phyloP scores from a whole-genome alignment of 1,140 invertebrate species.

The Temnothorax curvispinosus region DNA sequence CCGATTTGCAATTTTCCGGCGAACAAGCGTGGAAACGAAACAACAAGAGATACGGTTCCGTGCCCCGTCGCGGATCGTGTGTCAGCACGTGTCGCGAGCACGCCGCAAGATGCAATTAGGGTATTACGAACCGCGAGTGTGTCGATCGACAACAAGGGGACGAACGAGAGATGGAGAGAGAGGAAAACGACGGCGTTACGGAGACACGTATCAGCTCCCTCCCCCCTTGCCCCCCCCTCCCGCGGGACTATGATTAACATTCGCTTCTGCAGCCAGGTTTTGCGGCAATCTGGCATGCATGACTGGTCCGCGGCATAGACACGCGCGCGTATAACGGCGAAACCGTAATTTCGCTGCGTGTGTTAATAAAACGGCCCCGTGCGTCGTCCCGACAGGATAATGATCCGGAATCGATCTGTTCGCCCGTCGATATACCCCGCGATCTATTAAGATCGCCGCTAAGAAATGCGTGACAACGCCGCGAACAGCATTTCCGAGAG shows the following conservation, averaged over 20 bases:
- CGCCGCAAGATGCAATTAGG: constrained; percentile 64
- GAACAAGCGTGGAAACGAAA: constrained; percentile 44
- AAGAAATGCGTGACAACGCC: constrained; percentile 37
- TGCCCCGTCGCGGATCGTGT: neutral
- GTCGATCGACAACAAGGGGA: constrained; percentile 17
- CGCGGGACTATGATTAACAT: constrained; percentile 72
- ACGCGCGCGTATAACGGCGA: constrained; percentile 29
- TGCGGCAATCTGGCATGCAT: constrained; percentile 76
- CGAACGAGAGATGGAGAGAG: neutral
- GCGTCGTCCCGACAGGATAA: neutral
- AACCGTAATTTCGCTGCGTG: constrained; percentile 44
- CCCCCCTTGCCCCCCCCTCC: neutral
- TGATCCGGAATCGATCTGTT: constrained; percentile 23
- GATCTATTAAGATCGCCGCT: constrained; percentile 34
- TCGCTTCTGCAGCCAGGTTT: constrained; percentile 70
- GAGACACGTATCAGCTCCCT: constrained; percentile 54
- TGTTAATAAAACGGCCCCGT: constrained; percentile 35
- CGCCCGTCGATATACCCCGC: neutral
- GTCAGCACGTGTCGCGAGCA: neutral
- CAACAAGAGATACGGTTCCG: neutral
- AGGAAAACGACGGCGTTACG: constrained; percentile 47
- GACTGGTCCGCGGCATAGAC: constrained; percentile 68
- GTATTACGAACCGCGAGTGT: constrained; percentile 35
- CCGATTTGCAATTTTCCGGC: constrained; percentile 51
- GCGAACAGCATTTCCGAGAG: constrained; percentile 10